Evolutionary conservation across 2,113 vertebrate genomes (phyloP), one percentile per base, ranked within the genome.

Genomic region (Carettochelys insculpta): DNA sequence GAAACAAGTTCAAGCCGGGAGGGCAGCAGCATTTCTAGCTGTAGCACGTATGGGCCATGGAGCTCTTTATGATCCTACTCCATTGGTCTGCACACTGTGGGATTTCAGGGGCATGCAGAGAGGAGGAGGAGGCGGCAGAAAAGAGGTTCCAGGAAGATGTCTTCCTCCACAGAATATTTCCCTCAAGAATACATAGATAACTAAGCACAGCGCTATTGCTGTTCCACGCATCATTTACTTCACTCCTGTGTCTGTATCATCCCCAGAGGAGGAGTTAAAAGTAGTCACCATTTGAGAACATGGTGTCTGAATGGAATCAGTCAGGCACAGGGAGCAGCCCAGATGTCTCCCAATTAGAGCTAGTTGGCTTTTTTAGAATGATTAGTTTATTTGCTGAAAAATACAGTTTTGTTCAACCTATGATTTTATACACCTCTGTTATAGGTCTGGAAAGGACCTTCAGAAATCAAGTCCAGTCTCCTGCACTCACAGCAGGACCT

Each of bases 21-120:
- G 4, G 8, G 19, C 2, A 4, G 9, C 34, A 38, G 19, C 61
- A 22, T 6, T 17, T 4, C 8, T n/a, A 38, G 2, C n/a, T 38
- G 16, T 19, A 22, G n/a, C 61, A 8, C 7, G 2, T 61, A 17
- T n/a, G 34, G 58, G 14, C 58, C 31, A 3, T 38, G 27, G 58
- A 91, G 16, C 1, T 65, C 43, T 90, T 65, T 82, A 85, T 8
- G 83, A 8, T 19, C 19, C 5, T 16, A 7, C 3, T 5, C 17
- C 34, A 38, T 95, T 90, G 88, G 43, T 29, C 7, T 6, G 50
- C 31, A 31, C n/a, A 17, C 11, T 47, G 8, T 82, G 3, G 2
- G 41, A 6, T 85, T 52, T 90, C 47, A 75, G 22, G 86, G 83
- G 38, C 11, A 1, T 65, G 45, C 0, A 53, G 77, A 54, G 78